Evolutionary conservation across 2,888 invertebrate genomes (phyloP).

Genomic region (Gastrophysa polygoni): DNA sequence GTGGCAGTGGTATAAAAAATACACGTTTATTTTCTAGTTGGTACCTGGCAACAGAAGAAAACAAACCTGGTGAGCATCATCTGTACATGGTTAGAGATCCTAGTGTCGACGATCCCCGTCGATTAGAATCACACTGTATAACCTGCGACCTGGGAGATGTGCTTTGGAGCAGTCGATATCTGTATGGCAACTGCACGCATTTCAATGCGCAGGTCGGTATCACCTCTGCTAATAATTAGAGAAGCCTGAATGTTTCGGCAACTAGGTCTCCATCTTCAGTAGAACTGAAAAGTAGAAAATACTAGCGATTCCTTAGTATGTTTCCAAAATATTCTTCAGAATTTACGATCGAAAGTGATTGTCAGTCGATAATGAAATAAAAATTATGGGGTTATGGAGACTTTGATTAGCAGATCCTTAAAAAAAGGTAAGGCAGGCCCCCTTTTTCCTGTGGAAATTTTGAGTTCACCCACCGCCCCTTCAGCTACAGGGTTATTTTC

Average conservation of each 20-base stretch:
- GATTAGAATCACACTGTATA: conserved; percentile 80
- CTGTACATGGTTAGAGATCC: conserved; percentile 85
- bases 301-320: too few species aligned
- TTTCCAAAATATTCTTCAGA: too few species aligned
- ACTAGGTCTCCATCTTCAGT: too few species aligned
- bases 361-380: too few species aligned
- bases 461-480: too few species aligned
- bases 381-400: too few species aligned
- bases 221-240: not conserved
- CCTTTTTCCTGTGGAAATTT: too few species aligned
- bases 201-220: conserved; percentile 76
- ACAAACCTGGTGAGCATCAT: conserved; percentile 84
- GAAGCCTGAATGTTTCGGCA: not conserved
- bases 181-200: conserved; percentile 87
- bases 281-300: too few species aligned
- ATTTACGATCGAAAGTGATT: too few species aligned
- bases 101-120: conserved; percentile 69
- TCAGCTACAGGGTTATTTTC: not conserved
- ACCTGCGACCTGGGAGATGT: conserved; percentile 81
- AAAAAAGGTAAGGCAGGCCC: too few species aligned
- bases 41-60: conserved; percentile 77
- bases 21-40: conserved; percentile 48
- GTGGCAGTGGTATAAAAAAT: too few species aligned
- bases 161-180: conserved; percentile 78
- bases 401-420: too few species aligned